Evolutionary conservation across 2,797 vertebrate genomes (phyloP), one percentile per base, ranked within the genome.

Genomic region (Anableps anableps): DNA sequence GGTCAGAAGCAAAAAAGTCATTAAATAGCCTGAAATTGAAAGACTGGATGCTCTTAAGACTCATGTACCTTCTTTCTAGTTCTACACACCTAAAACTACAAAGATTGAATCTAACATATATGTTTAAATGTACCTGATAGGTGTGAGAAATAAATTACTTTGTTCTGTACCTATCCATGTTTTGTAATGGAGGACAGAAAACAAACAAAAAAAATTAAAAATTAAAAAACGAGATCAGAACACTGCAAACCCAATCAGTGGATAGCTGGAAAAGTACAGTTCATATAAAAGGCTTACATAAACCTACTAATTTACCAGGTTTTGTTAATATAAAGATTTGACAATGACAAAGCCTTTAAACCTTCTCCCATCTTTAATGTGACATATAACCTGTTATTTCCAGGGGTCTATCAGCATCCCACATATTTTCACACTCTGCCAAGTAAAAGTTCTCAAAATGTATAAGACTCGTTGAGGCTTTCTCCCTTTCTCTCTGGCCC

Each of bases 1-100:
- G 53, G 36, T 75, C 41, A 75, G 53, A 38, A 41, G 26, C 51
- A 58, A 48, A 75, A 74, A 13, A 58, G 53, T n/a, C 38, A 75
- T 55, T 75, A 43, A 60, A 45, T 75, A 43, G 26, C 5, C 26
- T 38, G 23, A 6, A 75, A 60, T 60, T 75, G 74, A 41, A 75
- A 60, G 38, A 17, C 38, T 75, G 38, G 16, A 38, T 75, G 36
- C 53, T 75, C 55, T 58, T 55, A 74, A 17, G 51, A 74, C 51
- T 55, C 9, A 34, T 55, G 7, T 55, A 10, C 55, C 34, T 74
- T 55, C 13, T 41, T 75, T 41, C 34, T 66, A 21, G 11, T 38
- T n/a, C 50, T 38, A 48, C 70, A 53, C 16, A 10, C 1, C 17
- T 53, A 23, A 51, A 73, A 26, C 72, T 36, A 51, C 31, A 51